A percentile compares a stretch with the other conserved stretches of the same genome.
Conservation (phyloP, 2,113 vertebrate genomes). For the Tachysurus fulvidraco region DNA sequence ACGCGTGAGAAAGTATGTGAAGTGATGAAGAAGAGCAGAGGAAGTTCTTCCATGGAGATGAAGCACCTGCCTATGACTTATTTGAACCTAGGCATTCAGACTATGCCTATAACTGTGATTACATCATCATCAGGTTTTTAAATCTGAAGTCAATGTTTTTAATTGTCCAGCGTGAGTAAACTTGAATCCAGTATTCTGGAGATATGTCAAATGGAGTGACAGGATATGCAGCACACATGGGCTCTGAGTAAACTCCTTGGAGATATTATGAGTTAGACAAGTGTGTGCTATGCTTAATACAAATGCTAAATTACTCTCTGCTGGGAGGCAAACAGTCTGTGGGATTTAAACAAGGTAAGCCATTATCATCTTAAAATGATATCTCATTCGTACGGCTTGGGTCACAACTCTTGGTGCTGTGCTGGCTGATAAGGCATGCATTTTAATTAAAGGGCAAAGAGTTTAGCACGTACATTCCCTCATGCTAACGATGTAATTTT, state of each 20-base stretch:
- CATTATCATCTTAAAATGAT: slow-evolving; percentile 15
- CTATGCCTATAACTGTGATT: slow-evolving; percentile 13
- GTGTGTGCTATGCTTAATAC: slow-evolving; percentile 26
- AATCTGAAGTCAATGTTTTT: slow-evolving; percentile 31
- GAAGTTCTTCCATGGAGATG: slow-evolving; percentile 41
- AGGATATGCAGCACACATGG: slow-evolving; percentile 10
- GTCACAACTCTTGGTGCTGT: not conserved
- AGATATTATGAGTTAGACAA: slow-evolving; percentile 23
- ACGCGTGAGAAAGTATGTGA: slow-evolving; percentile 41
- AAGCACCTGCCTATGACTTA: slow-evolving; percentile 45
- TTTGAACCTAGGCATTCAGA: slow-evolving; percentile 8
- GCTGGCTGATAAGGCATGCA: not conserved
- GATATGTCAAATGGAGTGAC: slow-evolving; percentile 16
- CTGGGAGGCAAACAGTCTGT: slow-evolving; percentile 43
- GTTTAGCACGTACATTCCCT: not conserved
- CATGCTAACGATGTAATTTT: not conserved
- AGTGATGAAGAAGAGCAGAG: slow-evolving; percentile 35
- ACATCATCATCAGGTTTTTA: not conserved
- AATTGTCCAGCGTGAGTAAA: slow-evolving; percentile 41
- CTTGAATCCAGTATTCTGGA: slow-evolving; percentile 19
- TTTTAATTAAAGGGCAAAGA: not conserved
- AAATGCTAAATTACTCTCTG: slow-evolving; percentile 55
- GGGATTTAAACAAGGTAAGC: slow-evolving; percentile 64
- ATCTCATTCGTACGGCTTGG: not conserved
- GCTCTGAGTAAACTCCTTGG: slow-evolving; percentile 20